Conservation (phyloP, 2,888 invertebrate genomes). For the Hololepta plana region DNA sequence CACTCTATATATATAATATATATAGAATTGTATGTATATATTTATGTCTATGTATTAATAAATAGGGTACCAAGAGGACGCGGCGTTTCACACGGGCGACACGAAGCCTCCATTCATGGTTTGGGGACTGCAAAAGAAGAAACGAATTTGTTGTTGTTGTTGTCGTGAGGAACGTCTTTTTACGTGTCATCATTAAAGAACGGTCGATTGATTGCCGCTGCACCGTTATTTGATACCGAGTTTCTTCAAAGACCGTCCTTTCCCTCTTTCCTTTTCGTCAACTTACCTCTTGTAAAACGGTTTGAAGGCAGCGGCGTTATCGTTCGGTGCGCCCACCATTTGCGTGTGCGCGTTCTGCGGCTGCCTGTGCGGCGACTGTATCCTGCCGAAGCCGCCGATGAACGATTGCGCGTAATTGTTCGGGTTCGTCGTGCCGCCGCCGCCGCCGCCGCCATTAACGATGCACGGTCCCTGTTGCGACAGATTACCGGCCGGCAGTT, state of each 20-base stretch:
- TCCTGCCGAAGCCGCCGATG: conserved; percentile 24
- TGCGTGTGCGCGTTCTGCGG: conserved; percentile 24
- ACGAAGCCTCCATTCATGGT: conserved; percentile 50
- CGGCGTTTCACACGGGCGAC: conserved; percentile 49
- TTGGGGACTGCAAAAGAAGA: conserved; percentile 44
- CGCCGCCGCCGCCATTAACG: conserved; percentile 5
- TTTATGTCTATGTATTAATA: conserved; percentile 3
- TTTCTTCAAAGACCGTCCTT: too few species aligned
- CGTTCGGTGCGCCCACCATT: not conserved
- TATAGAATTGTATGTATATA: conserved; percentile 4
- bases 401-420: conserved; percentile 36
- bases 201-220: too few species aligned
- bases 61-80: too few species aligned
- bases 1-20: too few species aligned
- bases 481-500: conserved; percentile 60
- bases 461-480: conserved; percentile 29
- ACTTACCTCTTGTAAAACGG: conserved; percentile 80
- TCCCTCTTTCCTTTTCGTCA: too few species aligned
- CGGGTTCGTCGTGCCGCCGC: conserved; percentile 28
- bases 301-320: conserved; percentile 50
- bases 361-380: conserved; percentile 27
- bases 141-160: too few species aligned
- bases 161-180: too few species aligned
- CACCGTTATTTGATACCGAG: too few species aligned
- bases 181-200: too few species aligned